phyloP scores from a whole-genome alignment of 2,888 invertebrate genomes.

The Diaperis boleti region DNA sequence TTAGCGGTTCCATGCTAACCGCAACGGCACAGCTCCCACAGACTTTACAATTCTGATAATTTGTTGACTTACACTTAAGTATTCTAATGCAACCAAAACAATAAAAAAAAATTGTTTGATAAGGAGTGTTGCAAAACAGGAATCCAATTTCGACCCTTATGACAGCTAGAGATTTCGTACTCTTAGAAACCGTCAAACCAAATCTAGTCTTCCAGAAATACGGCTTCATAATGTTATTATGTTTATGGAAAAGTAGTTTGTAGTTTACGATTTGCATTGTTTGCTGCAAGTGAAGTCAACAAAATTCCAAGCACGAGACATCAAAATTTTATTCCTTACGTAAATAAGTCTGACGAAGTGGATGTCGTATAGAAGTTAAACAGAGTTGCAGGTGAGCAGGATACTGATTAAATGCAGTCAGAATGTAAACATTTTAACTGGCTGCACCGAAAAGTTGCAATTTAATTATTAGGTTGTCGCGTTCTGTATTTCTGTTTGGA shows the following conservation, averaged over 20 bases:
- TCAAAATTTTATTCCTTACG: background rate
- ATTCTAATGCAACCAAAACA: slow-evolving; percentile 1
- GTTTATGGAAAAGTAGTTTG: background rate
- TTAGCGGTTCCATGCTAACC: no score
- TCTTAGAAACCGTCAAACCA: background rate
- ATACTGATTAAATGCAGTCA: no score
- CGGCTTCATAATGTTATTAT: background rate
- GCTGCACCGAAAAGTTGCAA: no score
- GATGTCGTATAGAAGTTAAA: background rate
- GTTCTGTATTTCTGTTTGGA: no score
- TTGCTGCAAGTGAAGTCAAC: background rate
- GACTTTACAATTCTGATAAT: no score
- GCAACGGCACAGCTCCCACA: no score
- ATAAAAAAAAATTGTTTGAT: no score
- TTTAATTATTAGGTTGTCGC: no score
- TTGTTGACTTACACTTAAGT: slow-evolving; percentile 13
- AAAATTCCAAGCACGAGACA: background rate
- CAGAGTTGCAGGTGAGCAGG: no score
- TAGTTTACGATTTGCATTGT: background rate
- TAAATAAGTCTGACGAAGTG: background rate
- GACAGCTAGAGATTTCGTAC: background rate
- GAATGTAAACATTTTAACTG: no score
- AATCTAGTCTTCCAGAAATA: background rate
- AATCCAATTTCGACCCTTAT: background rate
- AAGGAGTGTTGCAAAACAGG: background rate